phyloP scores from a whole-genome alignment of 2,113 vertebrate genomes.

The Abramis brama region DNA sequence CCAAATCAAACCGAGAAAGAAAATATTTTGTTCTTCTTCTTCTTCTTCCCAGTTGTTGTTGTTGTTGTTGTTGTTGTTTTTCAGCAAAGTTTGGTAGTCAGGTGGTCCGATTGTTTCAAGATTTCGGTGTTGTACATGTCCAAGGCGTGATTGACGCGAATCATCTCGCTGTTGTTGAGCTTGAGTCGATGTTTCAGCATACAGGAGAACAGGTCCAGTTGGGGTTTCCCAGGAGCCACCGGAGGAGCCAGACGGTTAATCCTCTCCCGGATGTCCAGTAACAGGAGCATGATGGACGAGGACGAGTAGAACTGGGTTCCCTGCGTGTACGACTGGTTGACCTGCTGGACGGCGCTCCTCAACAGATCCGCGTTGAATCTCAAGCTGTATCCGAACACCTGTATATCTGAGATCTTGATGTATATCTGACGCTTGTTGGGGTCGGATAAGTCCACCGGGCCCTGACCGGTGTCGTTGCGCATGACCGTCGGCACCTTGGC shows the following conservation, averaged over 20 bases:
- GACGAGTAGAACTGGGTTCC: constrained; percentile 96
- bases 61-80: neutral
- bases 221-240: constrained; percentile 91
- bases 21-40: constrained; percentile 29
- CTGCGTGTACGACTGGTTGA: constrained; percentile 98
- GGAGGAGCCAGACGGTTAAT: constrained; percentile 97
- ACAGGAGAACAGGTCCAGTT: constrained; percentile 99
- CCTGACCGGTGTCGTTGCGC: constrained; percentile 94
- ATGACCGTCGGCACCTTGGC: constrained; percentile 91
- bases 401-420: constrained; percentile 98
- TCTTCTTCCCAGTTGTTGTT: constrained; percentile 42
- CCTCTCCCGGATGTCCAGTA: constrained; percentile 98
- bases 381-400: constrained; percentile 97
- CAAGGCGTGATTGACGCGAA: constrained; percentile 95
- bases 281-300: constrained; percentile 95
- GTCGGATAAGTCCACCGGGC: constrained; percentile 95
- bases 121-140: constrained; percentile 99
- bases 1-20: constrained; percentile 72
- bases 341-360: constrained; percentile 95
- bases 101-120: constrained; percentile 97
- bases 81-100: constrained; percentile 99
- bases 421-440: constrained; percentile 97
- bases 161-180: constrained; percentile 98
- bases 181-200: constrained; percentile 99
- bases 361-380: constrained; percentile 95